Percentiles rank a stretch among this genome's conserved stretches.
These are phyloP conservation scores for Heloderma charlesbogerti DNA, from an alignment of 2,113 vertebrate genomes.

Conservation along the genomic window DNA sequence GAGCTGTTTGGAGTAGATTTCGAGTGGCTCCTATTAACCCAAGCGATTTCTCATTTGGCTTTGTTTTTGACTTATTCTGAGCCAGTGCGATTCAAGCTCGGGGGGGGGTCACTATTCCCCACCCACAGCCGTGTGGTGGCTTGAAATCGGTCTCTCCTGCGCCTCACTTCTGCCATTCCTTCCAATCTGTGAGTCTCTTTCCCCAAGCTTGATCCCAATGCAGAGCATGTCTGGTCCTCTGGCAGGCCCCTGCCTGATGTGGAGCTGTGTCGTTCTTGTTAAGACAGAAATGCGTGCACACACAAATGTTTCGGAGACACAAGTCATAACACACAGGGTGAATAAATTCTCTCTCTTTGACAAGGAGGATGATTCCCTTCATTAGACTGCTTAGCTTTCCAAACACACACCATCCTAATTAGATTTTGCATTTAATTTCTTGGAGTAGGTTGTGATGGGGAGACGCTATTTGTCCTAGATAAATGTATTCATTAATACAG, in stretches of 20 bases:
- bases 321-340: not conserved
- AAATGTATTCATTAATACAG: conserved; percentile 26
- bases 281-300: not conserved
- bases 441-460: conserved; percentile 12
- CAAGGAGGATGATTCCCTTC: not conserved
- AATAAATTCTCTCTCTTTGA: not conserved
- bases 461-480: conserved; percentile 24
- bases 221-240: too few relatives aligned
- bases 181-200: not conserved
- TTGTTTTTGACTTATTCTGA: not conserved
- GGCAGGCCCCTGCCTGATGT: not conserved
- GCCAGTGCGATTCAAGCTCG: not conserved
- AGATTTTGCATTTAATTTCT: conserved; percentile 46
- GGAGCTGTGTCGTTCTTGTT: not conserved
- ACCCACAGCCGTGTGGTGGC: too few relatives aligned
- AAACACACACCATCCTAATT: conserved; percentile 37
- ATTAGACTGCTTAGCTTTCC: conserved; percentile 22
- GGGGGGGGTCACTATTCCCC: too few relatives aligned
- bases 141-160: too few relatives aligned
- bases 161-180: not conserved
- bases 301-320: not conserved
- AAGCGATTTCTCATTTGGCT: too few relatives aligned
- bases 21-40: not conserved
- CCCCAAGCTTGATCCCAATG: not conserved
- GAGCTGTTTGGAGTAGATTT: not conserved